These are phyloP conservation scores for Uloborus diversus DNA, from an alignment of 1,140 invertebrate genomes.

Conservation along the genomic window DNA sequence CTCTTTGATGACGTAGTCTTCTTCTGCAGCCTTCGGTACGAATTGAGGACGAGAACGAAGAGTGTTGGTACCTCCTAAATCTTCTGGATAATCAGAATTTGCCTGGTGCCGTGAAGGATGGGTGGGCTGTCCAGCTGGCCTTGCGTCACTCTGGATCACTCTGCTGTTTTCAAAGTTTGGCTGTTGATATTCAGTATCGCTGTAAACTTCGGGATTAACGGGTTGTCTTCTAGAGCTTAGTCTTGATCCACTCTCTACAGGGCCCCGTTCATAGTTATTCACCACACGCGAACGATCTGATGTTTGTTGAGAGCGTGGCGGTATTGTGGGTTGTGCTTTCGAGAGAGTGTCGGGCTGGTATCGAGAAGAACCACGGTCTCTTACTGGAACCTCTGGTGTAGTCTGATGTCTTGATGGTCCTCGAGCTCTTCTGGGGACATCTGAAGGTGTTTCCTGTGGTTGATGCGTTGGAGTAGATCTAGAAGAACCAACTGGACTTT, in stretches of 20 bases:
- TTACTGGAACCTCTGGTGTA: neutral
- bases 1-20: too few relatives aligned
- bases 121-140: too few relatives aligned
- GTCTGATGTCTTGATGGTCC: neutral
- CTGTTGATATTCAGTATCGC: neutral
- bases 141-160: too few relatives aligned
- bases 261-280: slow-evolving; percentile 5
- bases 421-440: neutral
- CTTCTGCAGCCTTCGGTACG: neutral
- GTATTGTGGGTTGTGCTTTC: neutral
- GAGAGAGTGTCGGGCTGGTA: neutral
- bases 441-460: neutral
- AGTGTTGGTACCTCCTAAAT: neutral
- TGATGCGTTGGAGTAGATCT: neutral
- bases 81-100: neutral
- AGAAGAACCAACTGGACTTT: neutral
- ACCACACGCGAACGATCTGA: neutral
- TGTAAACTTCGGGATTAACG: neutral
- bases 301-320: neutral
- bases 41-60: slow-evolving; percentile 15
- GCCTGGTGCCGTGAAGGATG: neutral
- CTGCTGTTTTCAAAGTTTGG: too few relatives aligned
- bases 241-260: neutral
- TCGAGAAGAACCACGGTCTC: slow-evolving; percentile 1
- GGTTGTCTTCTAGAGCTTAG: slow-evolving; percentile 22